Percentiles rank a stretch among this genome's conserved stretches.
These are phyloP conservation scores for Halocynthia aurantium DNA, from an alignment of 23 tunicate species.

Conservation along the genomic window DNA sequence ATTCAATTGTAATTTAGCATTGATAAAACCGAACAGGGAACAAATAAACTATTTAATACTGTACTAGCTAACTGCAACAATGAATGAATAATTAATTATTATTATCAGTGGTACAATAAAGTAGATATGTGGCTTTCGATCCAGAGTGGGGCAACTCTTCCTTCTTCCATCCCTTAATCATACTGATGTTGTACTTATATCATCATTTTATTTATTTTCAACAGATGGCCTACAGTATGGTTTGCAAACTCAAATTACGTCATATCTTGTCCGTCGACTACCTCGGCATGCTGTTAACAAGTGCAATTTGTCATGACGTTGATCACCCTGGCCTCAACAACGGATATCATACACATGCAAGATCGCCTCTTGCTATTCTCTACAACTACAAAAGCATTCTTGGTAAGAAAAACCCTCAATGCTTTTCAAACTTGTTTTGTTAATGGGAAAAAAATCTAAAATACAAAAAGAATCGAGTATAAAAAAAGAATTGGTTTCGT, in stretches of 20 bases:
- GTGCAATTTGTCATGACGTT: slow-evolving; percentile 91
- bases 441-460: background rate
- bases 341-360: slow-evolving; percentile 70
- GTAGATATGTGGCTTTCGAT: too few species aligned
- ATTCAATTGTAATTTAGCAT: too few species aligned
- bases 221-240: slow-evolving; percentile 93
- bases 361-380: slow-evolving; percentile 81
- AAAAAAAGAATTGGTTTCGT: background rate
- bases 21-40: too few species aligned
- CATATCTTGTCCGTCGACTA: slow-evolving; percentile 46
- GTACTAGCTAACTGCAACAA: too few species aligned
- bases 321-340: slow-evolving; percentile 96
- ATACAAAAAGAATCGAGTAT: background rate
- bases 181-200: too few species aligned
- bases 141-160: too few species aligned
- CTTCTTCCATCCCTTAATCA: too few species aligned
- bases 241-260: slow-evolving; percentile 54
- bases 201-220: background rate
- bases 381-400: slow-evolving; percentile 86
- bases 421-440: background rate
- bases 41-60: too few species aligned
- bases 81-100: too few species aligned
- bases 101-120: too few species aligned
- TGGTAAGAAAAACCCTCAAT: slow-evolving; percentile 21
- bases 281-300: slow-evolving; percentile 70